Evolutionary conservation across 2,888 invertebrate genomes (phyloP).

Genomic region (Halictus quadricinctus): DNA sequence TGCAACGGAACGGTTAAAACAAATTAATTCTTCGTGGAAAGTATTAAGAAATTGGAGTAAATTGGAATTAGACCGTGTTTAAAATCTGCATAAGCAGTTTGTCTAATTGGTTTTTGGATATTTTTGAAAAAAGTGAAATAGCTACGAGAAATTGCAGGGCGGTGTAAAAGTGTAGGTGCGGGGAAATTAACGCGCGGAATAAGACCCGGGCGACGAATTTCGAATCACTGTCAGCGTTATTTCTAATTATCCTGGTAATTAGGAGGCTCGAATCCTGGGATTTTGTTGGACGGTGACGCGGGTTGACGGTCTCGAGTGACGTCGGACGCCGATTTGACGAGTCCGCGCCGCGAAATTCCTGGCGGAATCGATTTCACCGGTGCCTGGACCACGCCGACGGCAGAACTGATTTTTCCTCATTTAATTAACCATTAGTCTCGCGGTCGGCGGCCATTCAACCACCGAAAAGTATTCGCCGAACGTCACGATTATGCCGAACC

Average conservation of each 20-base stretch:
- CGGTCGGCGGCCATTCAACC: background rate
- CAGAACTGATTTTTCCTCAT: constrained; percentile 14
- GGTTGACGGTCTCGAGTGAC: constrained; percentile 49
- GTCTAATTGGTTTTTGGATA: too few relatives aligned
- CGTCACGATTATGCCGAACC: background rate
- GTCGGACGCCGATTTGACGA: constrained; percentile 43
- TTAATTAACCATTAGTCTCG: constrained; percentile 3
- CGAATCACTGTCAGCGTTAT: constrained; percentile 15
- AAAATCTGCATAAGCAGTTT: too few relatives aligned
- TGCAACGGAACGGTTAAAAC: too few relatives aligned
- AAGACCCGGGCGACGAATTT: constrained; percentile 2
- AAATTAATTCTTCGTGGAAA: too few relatives aligned
- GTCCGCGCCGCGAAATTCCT: constrained; percentile 24
- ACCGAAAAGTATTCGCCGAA: background rate
- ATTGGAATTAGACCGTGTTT: too few relatives aligned
- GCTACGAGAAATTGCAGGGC: background rate
- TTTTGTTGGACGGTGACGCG: constrained; percentile 45
- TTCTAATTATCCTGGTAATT: constrained; percentile 40
- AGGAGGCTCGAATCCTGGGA: constrained; percentile 16
- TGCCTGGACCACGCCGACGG: constrained; percentile 1
- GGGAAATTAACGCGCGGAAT: background rate
- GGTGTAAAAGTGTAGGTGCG: background rate
- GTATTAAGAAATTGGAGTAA: too few relatives aligned
- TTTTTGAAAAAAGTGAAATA: background rate
- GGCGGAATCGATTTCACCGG: constrained; percentile 21